A percentile compares a stretch with the other conserved stretches of the same genome.
Evolutionary conservation across 2,888 invertebrate species (phyloP).

Genomic region (Mellilla xanthometata): DNA sequence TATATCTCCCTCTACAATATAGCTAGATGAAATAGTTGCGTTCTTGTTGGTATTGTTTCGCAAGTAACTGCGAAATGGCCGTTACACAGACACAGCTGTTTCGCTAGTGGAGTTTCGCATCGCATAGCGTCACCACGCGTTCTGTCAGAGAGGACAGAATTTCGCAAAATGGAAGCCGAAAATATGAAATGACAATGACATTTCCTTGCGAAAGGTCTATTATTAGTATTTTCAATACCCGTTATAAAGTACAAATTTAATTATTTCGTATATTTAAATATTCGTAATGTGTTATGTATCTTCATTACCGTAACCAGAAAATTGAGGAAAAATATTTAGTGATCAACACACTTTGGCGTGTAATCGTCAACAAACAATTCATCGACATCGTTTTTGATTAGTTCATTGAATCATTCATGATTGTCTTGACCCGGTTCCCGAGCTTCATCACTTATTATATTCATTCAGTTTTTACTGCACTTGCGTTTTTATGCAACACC

Average conservation of each 20-base stretch:
- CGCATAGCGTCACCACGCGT: no score
- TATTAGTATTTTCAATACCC: not conserved
- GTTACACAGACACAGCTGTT: no score
- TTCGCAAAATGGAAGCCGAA: no score
- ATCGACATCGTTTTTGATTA: constrained; percentile 1
- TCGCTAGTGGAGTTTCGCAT: no score
- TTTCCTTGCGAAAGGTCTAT: no score
- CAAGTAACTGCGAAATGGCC: no score
- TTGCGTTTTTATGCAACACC: constrained; percentile 9
- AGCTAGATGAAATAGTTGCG: no score
- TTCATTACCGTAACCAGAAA: constrained; percentile 3
- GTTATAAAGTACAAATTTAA: not conserved
- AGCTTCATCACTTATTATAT: constrained; percentile 5
- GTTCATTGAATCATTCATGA: constrained; percentile 13
- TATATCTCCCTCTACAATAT: no score
- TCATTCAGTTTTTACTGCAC: constrained; percentile 11
- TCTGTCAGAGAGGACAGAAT: no score
- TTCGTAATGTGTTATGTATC: not conserved
- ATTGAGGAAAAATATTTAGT: not conserved
- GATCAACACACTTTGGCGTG: constrained; percentile 9
- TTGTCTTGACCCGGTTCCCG: constrained; percentile 17
- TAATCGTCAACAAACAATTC: constrained; percentile 12
- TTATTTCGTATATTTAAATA: not conserved
- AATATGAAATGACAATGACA: no score
- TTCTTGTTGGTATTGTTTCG: no score